phyloP scores from a whole-genome alignment of 2,797 vertebrate species.

The Typhlichthys eigenmanni region DNA sequence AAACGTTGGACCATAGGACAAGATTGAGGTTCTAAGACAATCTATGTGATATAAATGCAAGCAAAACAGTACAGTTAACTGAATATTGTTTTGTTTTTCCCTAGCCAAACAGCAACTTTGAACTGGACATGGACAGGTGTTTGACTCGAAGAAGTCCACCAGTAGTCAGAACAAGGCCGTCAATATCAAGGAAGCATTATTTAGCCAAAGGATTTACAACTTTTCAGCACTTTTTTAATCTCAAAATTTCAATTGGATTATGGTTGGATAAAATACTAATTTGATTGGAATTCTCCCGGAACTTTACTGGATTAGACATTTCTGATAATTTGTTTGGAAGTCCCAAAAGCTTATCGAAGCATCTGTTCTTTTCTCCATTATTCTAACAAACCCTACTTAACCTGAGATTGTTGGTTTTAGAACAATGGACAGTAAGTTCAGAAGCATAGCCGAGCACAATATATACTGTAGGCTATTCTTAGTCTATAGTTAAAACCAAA shows the following conservation, averaged over 20 bases:
- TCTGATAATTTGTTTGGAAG: not conserved
- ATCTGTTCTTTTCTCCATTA: not conserved
- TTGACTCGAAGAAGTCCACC: constrained; percentile 17
- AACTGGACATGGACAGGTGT: constrained; percentile 17
- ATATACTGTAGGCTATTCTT: not conserved
- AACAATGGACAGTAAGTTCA: not conserved
- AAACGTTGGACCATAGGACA: constrained; percentile 11
- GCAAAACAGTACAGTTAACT: not conserved
- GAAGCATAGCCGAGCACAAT: not conserved
- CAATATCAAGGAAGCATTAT: constrained; percentile 33
- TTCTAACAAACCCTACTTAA: not conserved
- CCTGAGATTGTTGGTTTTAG: not conserved
- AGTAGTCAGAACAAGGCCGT: constrained; percentile 41
- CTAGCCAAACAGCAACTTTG: not conserved
- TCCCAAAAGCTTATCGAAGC: not conserved
- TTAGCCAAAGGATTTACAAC: constrained; percentile 31
- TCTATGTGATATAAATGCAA: constrained; percentile 1
- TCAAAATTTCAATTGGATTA: not conserved
- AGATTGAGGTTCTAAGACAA: constrained; percentile 9
- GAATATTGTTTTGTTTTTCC: not conserved
- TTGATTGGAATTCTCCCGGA: not conserved
- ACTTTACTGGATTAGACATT: not conserved
- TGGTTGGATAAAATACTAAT: not conserved
- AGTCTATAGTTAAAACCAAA: not conserved
- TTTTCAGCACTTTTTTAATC: not conserved